Base-by-base conservation (phyloP, 2,113 vertebrate genomes). In the Mustela lutreola region DNA sequence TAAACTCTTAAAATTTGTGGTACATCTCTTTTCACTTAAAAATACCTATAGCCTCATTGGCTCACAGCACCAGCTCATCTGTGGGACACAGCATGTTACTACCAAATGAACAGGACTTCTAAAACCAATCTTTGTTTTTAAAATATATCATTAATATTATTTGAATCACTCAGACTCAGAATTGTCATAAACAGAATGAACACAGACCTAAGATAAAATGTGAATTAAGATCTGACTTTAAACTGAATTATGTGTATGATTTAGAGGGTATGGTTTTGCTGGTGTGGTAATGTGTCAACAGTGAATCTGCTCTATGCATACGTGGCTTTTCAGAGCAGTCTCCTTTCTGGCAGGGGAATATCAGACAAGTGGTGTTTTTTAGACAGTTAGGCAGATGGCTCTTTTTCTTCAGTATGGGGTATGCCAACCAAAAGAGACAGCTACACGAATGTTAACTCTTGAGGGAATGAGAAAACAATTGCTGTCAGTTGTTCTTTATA, bases 381-480 rank as follows among this genome's bases (percentile, higher is more conserved):
- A 98, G 98, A 97, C 96, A 98, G 97, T 90, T 94, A 98, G 98
- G 98, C 98, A 98, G 98, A 98, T 99, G 98, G 98, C 98, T 98
- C 93, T 89, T 97, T 97, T 97, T 98, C 96, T 96, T 98, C 97
- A 98, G 97, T 91, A 76, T 95, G 94, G 97, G 90, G 96, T 75
- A 95, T 98, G 98, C 98, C 98, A 97, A 96, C 96, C 89, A 73
- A 98, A 92, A 97, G 96, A 98, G 98, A 97, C 96, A 98, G 96
- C 96, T 95, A 89, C 96, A 97, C 91, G 98, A 98, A 95, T 97
- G 97, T 97, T 98, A 98, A 96, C 97, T 96, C 97, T 93, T 67
- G 67, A 97, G 98, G 98, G 98, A 97, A 63, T 0, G 96, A 97
- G 42, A 1, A 58, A 94, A 91, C 85, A 89, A 18, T 92, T 67